Evolutionary conservation across 2,113 vertebrate genomes (phyloP).

Genomic region (Tympanuchus pallidicinctus): DNA sequence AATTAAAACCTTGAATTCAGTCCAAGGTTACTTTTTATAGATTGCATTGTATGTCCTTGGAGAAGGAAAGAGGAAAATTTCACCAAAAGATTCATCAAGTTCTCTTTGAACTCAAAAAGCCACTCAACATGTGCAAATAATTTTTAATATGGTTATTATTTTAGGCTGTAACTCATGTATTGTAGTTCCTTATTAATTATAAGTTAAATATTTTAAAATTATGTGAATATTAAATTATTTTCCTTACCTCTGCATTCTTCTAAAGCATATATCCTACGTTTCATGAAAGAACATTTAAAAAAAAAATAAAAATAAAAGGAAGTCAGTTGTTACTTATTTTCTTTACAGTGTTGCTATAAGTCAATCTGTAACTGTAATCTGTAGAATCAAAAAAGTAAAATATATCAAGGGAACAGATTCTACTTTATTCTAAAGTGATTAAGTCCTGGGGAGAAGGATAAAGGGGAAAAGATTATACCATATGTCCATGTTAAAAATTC

Average conservation of each 20-base stretch:
- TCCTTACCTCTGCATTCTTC: background rate
- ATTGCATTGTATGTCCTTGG: background rate
- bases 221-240: background rate
- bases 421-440: background rate
- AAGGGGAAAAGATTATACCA: background rate
- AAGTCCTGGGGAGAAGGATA: background rate
- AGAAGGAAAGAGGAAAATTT: background rate
- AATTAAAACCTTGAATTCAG: slow-evolving; percentile 35
- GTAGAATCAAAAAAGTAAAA: background rate
- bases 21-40: background rate
- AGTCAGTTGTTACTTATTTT: background rate
- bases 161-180: background rate
- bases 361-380: background rate
- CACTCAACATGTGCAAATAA: background rate
- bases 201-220: background rate
- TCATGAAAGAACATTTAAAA: background rate
- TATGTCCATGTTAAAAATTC: background rate
- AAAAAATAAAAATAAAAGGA: background rate
- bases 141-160: background rate
- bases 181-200: background rate
- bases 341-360: background rate
- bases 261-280: background rate
- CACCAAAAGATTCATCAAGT: background rate
- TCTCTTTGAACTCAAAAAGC: background rate
- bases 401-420: background rate